Percentiles rank a stretch among this genome's conserved stretches.
phyloP scores from a whole-genome alignment of 2,113 vertebrate species.

The Isichthys henryi region DNA sequence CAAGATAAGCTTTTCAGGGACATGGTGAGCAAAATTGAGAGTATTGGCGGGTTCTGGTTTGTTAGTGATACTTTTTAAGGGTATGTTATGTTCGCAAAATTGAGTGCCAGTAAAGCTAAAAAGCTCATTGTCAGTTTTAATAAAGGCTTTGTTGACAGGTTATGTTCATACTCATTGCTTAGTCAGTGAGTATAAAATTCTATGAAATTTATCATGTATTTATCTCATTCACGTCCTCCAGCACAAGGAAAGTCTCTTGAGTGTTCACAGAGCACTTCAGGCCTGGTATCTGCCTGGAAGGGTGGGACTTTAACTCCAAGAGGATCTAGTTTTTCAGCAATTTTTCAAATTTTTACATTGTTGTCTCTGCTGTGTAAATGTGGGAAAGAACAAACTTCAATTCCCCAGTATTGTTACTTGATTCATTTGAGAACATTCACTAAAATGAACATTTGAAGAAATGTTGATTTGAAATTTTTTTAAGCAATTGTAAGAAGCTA shows the following conservation, averaged over 20 bases:
- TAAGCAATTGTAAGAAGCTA: not conserved
- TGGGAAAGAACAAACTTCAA: not conserved
- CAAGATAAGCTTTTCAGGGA: constrained; percentile 60
- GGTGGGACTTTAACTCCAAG: constrained; percentile 37
- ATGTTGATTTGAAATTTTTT: not conserved
- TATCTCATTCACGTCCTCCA: constrained; percentile 29
- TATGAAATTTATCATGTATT: not conserved
- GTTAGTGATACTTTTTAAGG: not conserved
- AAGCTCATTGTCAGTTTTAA: not conserved
- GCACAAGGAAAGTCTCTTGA: constrained; percentile 58
- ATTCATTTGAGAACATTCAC: not conserved
- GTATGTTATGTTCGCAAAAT: not conserved
- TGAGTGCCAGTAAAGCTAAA: not conserved
- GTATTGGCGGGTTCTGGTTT: not conserved
- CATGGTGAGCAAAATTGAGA: constrained; percentile 51
- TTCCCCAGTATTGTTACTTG: not conserved
- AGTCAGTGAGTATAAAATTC: not conserved
- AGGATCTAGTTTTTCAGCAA: too few species aligned
- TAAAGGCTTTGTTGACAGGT: not conserved
- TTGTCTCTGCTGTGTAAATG: not conserved
- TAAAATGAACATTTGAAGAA: not conserved
- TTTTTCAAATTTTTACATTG: not conserved
- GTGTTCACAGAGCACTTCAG: constrained; percentile 56
- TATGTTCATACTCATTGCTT: not conserved
- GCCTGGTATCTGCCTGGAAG: constrained; percentile 54